phyloP scores from a whole-genome alignment of 2,888 invertebrate genomes.

The Camponotus fellah region DNA sequence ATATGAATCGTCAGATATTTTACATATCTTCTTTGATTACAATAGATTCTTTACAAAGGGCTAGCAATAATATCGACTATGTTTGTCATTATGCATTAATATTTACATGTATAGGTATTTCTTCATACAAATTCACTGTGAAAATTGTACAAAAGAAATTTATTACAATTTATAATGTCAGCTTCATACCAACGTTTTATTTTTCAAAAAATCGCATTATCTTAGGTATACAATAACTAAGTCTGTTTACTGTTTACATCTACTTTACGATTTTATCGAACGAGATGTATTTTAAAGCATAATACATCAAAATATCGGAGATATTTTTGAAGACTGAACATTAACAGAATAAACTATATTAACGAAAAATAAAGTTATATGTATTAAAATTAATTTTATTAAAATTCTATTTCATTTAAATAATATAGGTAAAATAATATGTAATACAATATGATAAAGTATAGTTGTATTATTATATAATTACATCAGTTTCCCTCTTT shows the following conservation, averaged over 20 bases:
- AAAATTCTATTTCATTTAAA: not conserved
- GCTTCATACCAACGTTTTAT: not conserved
- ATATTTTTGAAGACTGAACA: not conserved
- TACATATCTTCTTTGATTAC: not conserved
- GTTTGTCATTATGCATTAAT: constrained; percentile 1
- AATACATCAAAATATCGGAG: not conserved
- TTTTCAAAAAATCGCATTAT: not conserved
- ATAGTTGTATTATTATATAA: not conserved
- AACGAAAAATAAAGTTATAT: not conserved
- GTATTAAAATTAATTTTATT: not conserved
- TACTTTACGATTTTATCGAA: constrained; percentile 9
- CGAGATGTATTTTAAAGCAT: not conserved
- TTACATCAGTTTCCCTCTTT: not conserved
- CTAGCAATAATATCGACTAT: constrained; percentile 4
- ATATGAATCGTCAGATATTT: constrained; percentile 10
- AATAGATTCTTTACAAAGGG: not conserved
- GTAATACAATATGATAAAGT: not conserved
- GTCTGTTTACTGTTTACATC: not conserved
- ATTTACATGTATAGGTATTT: not conserved
- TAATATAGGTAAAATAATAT: not conserved
- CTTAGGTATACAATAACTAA: not conserved
- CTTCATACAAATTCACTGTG: constrained; percentile 9
- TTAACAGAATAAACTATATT: not conserved
- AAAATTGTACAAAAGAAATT: not conserved
- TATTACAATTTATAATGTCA: not conserved